Percentiles rank a stretch among this genome's conserved stretches.
Evolutionary conservation across 2,888 invertebrate genomes (phyloP).

Genomic region (Minunthozetes semirufus): DNA sequence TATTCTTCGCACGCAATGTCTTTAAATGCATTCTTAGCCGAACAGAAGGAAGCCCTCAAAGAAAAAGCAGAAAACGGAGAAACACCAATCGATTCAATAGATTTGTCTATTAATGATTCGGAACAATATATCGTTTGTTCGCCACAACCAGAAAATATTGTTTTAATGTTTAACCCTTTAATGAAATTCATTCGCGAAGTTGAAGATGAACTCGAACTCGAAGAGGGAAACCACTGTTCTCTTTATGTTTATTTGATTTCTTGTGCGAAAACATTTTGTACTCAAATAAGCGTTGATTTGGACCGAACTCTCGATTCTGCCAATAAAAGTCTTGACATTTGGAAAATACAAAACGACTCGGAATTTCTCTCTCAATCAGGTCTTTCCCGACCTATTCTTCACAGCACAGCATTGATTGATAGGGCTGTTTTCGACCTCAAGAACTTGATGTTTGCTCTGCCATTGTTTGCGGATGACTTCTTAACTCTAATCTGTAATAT

Average conservation of each 20-base stretch:
- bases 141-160: conserved; percentile 54
- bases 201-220: conserved; percentile 32
- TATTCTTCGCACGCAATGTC: conserved; percentile 58
- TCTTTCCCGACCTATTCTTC: conserved; percentile 59
- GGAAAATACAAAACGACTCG: conserved; percentile 66
- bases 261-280: conserved; percentile 78
- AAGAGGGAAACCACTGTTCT: conserved; percentile 57
- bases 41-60: conserved; percentile 47
- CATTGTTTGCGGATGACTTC: conserved; percentile 66
- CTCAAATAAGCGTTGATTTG: conserved; percentile 62
- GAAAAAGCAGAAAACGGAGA: conserved; percentile 28
- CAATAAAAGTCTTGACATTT: conserved; percentile 67
- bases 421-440: conserved; percentile 61
- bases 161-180: conserved; percentile 72
- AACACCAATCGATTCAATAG: conserved; percentile 26
- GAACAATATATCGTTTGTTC: conserved; percentile 64
- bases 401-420: conserved; percentile 67
- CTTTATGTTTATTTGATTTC: conserved; percentile 75
- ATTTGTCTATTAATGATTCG: conserved; percentile 39
- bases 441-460: conserved; percentile 62
- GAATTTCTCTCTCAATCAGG: conserved; percentile 61
- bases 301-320: conserved; percentile 62
- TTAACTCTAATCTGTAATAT: conserved; percentile 64
- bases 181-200: conserved; percentile 66
- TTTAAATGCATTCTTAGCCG: conserved; percentile 53